These are phyloP conservation scores for Steatocranus sp. DNA, from an alignment of 2,797 vertebrate species.

Conservation along the genomic window DNA sequence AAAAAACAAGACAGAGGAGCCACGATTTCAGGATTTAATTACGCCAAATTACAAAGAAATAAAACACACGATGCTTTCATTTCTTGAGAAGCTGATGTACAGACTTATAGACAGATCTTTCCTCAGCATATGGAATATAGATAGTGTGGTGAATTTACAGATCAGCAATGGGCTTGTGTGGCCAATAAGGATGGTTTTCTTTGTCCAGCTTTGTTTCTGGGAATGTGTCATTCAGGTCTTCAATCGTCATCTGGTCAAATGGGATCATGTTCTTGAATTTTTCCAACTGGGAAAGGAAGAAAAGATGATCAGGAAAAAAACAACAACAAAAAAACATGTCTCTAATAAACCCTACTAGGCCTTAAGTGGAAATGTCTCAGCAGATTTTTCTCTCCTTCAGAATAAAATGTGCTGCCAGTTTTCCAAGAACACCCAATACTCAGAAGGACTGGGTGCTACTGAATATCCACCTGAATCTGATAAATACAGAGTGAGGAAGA, in stretches of 20 bases:
- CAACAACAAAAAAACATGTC: neutral
- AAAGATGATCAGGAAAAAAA: neutral
- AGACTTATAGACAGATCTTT: neutral
- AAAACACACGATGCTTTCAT: neutral
- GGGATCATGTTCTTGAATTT: neutral
- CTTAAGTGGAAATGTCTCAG: neutral
- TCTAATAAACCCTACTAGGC: neutral
- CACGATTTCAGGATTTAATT: neutral
- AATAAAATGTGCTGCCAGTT: neutral
- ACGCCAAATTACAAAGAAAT: neutral
- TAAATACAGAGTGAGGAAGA: neutral
- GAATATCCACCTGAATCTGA: neutral
- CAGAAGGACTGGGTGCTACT: neutral
- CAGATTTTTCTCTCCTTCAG: neutral
- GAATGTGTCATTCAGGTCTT: constrained; percentile 75
- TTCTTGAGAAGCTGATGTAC: neutral
- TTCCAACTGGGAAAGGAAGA: neutral
- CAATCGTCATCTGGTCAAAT: constrained; percentile 6
- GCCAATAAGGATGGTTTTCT: constrained; percentile 78
- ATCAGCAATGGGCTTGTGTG: constrained; percentile 77
- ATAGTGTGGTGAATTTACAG: constrained; percentile 56
- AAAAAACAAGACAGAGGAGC: neutral
- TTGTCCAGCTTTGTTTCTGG: constrained; percentile 82
- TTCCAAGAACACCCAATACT: neutral
- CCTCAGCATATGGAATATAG: neutral